Evolutionary conservation across 2,797 vertebrate species (phyloP).

Genomic region (Sebastes diaconus): DNA sequence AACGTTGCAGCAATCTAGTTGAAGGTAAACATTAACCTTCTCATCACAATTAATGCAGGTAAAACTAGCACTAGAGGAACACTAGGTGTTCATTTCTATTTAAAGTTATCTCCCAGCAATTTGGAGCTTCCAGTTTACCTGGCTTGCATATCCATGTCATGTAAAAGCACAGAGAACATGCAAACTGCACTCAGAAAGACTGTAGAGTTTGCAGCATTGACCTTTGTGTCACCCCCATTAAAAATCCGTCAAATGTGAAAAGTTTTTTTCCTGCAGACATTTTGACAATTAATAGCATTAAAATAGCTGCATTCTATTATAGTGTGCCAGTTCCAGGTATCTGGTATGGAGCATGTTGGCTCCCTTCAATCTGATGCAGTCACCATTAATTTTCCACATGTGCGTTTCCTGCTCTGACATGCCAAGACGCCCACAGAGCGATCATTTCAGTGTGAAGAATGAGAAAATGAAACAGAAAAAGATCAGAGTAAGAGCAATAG

Average conservation of each 20-base stretch:
- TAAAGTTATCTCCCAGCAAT: background rate
- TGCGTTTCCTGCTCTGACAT: conserved; percentile 7
- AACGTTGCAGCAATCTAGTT: background rate
- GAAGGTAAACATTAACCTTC: background rate
- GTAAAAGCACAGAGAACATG: background rate
- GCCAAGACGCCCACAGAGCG: conserved; percentile 14
- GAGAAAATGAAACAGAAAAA: background rate
- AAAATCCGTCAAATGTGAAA: background rate
- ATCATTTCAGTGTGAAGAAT: background rate
- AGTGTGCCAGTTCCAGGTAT: background rate
- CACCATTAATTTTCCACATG: conserved; percentile 25
- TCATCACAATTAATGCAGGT: background rate
- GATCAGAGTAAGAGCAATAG: background rate
- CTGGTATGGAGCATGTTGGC: background rate
- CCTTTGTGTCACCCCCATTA: background rate
- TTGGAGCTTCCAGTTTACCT: background rate
- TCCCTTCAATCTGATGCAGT: background rate
- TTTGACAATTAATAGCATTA: background rate
- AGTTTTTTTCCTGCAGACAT: background rate
- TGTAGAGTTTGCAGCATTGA: background rate
- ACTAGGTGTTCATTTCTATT: background rate
- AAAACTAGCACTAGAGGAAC: background rate
- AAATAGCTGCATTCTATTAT: background rate
- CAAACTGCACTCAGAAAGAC: background rate
- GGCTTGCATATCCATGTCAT: background rate